Conservation (phyloP, 2,113 vertebrate genomes). For the Geococcyx californianus region DNA sequence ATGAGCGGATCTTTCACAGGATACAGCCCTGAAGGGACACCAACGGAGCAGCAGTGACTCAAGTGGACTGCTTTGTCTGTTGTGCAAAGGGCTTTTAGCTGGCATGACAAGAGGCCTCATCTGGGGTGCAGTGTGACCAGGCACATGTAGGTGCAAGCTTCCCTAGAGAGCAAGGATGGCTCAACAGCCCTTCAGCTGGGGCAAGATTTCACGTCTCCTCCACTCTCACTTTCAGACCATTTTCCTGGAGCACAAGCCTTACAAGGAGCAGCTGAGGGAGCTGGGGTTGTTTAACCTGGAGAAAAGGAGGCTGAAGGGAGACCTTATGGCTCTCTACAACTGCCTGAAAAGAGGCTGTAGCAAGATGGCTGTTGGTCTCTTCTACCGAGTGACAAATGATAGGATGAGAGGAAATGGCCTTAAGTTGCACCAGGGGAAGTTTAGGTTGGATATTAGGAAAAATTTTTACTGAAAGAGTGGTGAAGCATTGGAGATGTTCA, state of each 20-base stretch:
- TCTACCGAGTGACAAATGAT: too few relatives aligned
- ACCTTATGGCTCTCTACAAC: too few relatives aligned
- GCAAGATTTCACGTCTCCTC: background rate
- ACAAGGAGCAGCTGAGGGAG: too few relatives aligned
- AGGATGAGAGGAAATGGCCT: too few relatives aligned
- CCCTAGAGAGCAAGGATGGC: background rate
- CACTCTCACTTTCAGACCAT: background rate
- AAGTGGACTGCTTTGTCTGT: background rate
- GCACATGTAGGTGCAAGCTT: background rate
- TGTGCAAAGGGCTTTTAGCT: background rate
- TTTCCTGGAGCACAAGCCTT: background rate
- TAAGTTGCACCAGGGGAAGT: too few relatives aligned
- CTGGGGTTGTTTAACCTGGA: too few relatives aligned
- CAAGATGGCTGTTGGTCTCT: too few relatives aligned
- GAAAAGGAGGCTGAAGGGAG: too few relatives aligned
- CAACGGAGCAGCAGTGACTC: rapidly evolving
- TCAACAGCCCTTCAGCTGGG: background rate
- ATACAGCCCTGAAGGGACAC: background rate
- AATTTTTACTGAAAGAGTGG: too few relatives aligned
- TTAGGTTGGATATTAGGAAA: too few relatives aligned
- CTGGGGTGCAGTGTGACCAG: background rate
- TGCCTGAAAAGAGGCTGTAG: too few relatives aligned
- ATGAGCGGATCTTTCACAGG: background rate
- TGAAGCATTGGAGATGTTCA: too few relatives aligned
- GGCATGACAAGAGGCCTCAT: background rate